phyloP scores from a whole-genome alignment of 2,888 invertebrate genomes.

The Drosophila emarginata region DNA sequence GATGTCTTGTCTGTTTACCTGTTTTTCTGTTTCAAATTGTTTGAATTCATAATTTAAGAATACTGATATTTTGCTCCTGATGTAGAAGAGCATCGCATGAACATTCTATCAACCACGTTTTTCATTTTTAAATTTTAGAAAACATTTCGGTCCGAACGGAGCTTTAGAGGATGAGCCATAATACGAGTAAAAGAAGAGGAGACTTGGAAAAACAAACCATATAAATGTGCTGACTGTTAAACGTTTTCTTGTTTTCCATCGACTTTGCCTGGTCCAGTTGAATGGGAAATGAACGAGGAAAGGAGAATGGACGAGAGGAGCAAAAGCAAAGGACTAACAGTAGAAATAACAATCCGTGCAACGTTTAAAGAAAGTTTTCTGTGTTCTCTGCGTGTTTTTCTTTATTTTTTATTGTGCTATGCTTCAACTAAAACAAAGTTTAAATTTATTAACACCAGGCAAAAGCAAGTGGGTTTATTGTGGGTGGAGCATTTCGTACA shows the following conservation, averaged over 20 bases:
- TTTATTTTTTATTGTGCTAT: conserved; percentile 21
- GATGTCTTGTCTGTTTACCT: too few relatives aligned
- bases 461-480: conserved; percentile 37
- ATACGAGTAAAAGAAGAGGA: neutral
- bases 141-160: neutral
- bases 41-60: neutral
- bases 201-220: conserved; percentile 61
- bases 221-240: conserved; percentile 67
- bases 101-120: neutral
- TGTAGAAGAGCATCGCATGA: neutral
- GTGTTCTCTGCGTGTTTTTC: conserved; percentile 51
- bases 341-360: conserved; percentile 63
- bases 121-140: neutral
- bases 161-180: neutral
- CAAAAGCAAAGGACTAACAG: conserved; percentile 24
- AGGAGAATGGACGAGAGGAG: neutral
- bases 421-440: conserved; percentile 62
- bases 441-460: conserved; percentile 71
- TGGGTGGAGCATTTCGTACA: conserved; percentile 25
- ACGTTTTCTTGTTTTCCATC: conserved; percentile 54
- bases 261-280: conserved; percentile 38
- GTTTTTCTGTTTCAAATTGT: neutral
- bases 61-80: neutral
- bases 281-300: conserved; percentile 17
- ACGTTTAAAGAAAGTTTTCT: conserved; percentile 73